Evolutionary conservation across 2,888 invertebrate species (phyloP).

Genomic region (Ennomos quercinarius): DNA sequence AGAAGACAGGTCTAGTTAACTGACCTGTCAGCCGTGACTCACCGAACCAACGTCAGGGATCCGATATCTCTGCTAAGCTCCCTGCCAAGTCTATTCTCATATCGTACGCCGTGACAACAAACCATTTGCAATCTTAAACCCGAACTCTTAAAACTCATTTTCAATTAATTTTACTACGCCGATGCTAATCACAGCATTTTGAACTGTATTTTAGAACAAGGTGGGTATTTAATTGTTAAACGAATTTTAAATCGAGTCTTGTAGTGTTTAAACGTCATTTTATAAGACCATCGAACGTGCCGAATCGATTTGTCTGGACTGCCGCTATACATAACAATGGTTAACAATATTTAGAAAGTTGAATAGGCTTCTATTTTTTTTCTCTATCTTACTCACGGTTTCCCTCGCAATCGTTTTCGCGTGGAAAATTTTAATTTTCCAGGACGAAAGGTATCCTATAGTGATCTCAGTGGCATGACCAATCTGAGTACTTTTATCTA

Average conservation of each 20-base stretch:
- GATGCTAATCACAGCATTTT: slow-evolving; percentile 1
- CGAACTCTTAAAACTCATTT: slow-evolving; percentile 36
- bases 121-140: slow-evolving; percentile 38
- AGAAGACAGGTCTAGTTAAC: slow-evolving; percentile 53
- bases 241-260: slow-evolving; percentile 36
- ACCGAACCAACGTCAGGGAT: slow-evolving; percentile 61
- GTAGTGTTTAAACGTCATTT: slow-evolving; percentile 55
- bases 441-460: no score
- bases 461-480: no score
- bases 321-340: no score
- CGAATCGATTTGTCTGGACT: slow-evolving; percentile 44
- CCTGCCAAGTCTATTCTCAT: slow-evolving; percentile 78
- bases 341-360: no score
- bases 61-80: slow-evolving; percentile 60
- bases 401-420: no score
- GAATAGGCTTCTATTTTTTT: no score
- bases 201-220: slow-evolving; percentile 2
- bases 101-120: slow-evolving; percentile 30
- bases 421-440: no score
- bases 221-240: slow-evolving; percentile 5
- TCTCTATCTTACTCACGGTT: no score
- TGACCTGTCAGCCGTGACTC: slow-evolving; percentile 65
- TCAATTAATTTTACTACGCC: slow-evolving; percentile 23
- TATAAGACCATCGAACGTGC: slow-evolving; percentile 46
- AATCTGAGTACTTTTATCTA: no score